Conservation (phyloP, 2,797 vertebrate species). For the Lophius americanus region DNA sequence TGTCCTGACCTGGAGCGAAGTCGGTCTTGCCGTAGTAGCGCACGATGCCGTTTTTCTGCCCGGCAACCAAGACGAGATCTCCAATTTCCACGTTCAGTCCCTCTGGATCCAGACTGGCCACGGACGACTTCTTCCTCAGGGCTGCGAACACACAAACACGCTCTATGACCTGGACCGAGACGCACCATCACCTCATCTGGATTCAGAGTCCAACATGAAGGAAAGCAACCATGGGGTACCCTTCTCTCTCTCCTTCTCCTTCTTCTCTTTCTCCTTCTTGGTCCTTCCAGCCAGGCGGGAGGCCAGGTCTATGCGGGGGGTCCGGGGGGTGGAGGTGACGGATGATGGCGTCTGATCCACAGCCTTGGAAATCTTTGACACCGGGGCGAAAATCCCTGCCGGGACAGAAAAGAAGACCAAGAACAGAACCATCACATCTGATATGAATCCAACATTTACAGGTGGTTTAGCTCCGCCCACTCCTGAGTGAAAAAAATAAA, state of each 20-base stretch:
- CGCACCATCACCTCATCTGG: neutral
- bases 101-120: constrained; percentile 87
- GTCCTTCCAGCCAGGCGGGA: constrained; percentile 88
- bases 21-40: constrained; percentile 94
- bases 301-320: constrained; percentile 88
- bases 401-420: neutral
- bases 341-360: constrained; percentile 85
- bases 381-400: constrained; percentile 89
- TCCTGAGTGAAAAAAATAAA: too few species aligned
- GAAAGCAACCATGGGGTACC: constrained; percentile 23
- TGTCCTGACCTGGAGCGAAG: constrained; percentile 88
- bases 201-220: neutral
- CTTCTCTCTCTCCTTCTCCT: constrained; percentile 67
- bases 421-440: too few species aligned
- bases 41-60: constrained; percentile 89
- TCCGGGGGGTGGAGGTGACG: constrained; percentile 89
- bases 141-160: constrained; percentile 49
- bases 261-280: constrained; percentile 90
- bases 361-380: constrained; percentile 90
- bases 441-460: too few species aligned
- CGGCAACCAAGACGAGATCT: constrained; percentile 92
- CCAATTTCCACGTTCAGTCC: constrained; percentile 89
- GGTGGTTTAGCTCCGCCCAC: too few species aligned
- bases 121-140: constrained; percentile 83
- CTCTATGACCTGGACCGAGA: neutral